Percentiles rank a stretch among this genome's conserved stretches.
These are phyloP conservation scores for Sakesphorus luctuosus DNA, from an alignment of 2,113 vertebrate species.

Conservation along the genomic window DNA sequence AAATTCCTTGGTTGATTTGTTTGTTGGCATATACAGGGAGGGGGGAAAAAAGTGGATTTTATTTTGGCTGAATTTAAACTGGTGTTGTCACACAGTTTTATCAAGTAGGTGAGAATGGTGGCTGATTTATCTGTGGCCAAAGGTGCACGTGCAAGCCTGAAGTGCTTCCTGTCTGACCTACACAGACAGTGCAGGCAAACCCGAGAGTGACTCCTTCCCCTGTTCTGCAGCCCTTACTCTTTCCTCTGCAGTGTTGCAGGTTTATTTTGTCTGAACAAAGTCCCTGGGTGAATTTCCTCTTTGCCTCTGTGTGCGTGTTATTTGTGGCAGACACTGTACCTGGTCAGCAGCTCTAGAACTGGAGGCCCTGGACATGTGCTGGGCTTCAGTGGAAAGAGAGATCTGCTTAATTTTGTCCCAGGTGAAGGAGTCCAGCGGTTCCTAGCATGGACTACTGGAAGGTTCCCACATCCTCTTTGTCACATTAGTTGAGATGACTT, in stretches of 20 bases:
- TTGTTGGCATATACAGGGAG: neutral
- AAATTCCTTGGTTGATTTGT: neutral
- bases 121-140: neutral
- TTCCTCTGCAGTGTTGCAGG: conserved; percentile 76
- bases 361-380: conserved; percentile 91
- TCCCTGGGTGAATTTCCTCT: conserved; percentile 93
- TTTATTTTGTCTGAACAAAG: conserved; percentile 75
- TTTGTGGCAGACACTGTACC: conserved; percentile 91
- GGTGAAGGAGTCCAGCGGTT: conserved; percentile 94
- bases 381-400: conserved; percentile 91
- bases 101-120: fast-evolving
- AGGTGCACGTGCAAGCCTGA: neutral
- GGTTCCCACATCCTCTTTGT: conserved; percentile 89
- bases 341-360: conserved; percentile 93
- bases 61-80: neutral
- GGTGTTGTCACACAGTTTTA: neutral
- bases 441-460: conserved; percentile 98
- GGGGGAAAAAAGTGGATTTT: neutral
- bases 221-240: conserved; percentile 74
- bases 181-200: neutral
- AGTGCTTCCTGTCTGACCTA: neutral
- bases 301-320: conserved; percentile 97
- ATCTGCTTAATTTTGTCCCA: conserved; percentile 92
- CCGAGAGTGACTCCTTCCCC: neutral
- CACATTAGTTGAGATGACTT: conserved; percentile 84